Evolutionary conservation across 2,113 vertebrate genomes (phyloP), one percentile per base, ranked within the genome.

Genomic region (Stigmatopora argus): DNA sequence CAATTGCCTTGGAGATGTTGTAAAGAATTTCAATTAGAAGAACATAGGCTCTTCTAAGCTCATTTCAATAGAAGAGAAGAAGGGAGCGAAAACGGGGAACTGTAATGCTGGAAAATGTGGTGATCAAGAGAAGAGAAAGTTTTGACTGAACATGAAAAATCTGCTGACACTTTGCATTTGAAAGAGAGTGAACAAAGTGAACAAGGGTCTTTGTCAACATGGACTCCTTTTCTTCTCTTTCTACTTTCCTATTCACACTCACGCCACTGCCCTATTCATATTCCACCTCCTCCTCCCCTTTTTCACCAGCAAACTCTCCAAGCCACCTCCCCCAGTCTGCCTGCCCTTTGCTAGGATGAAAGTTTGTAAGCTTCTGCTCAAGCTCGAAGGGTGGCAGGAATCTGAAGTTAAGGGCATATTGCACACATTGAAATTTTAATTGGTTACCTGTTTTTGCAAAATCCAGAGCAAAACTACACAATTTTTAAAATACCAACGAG

Each of bases 11-110:
- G 85, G 89, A 87, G 83, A 89, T 83, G 65, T 64, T 85, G 83
- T 76, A 83, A 90, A 90, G 88, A 89, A 91, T 90, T 90, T 89
- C 88, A 89, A 90, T 90, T 86, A 88, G 85, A 84, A 83, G 69
- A 75, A 74, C 66, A 64, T 21, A 41, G 18, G 41, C 62, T 64
- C 69, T 70, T 60, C 31, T 60, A 31, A 72, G 62, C 72, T 82
- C 71, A 72, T 78, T 75, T 76, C 61, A 83, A 75, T 83, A 85
- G 58, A 72, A 71, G 78, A 31, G 66, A 72, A 65, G 14, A 67
- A 64, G 62, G 35, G 67, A 74, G 72, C 64, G 71, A 70, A 57
- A 49, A 72, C 41, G 70, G 68, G 68, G 70, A 53, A 64, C 34
- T 13, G 9, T 23, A 17, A 31, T 59, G 70, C 72, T 45, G 62